Conservation (phyloP, 2,888 invertebrate genomes). For the Strigamia maritima region DNA sequence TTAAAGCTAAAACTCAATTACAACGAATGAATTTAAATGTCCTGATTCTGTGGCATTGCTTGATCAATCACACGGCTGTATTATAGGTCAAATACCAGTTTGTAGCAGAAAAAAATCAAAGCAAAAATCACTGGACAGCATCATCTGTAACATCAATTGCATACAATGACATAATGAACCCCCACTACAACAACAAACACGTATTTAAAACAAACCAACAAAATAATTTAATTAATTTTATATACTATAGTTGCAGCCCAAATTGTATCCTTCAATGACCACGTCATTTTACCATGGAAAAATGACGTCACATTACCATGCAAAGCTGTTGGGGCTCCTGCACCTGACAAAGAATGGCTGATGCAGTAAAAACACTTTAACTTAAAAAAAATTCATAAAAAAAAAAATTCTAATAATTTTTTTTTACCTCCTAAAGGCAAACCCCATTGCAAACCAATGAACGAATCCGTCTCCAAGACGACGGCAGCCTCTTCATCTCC, state of each 20-base stretch:
- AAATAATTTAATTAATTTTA: background rate
- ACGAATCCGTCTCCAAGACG: constrained; percentile 34
- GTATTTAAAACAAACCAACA: no score
- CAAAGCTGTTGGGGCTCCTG: constrained; percentile 76
- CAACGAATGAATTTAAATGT: no score
- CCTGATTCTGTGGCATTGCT: no score
- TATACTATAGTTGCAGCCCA: constrained; percentile 67
- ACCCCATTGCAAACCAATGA: constrained; percentile 45
- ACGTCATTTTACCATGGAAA: constrained; percentile 68
- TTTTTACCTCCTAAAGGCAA: background rate
- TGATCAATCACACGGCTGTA: no score
- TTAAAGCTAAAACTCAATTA: no score
- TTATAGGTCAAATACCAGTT: no score
- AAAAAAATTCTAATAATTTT: background rate
- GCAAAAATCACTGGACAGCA: no score
- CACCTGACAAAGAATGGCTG: constrained; percentile 70
- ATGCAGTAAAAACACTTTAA: background rate
- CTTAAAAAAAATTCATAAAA: background rate
- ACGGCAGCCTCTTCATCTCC: constrained; percentile 38
- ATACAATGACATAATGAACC: no score
- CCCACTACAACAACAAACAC: no score
- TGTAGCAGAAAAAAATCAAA: no score
- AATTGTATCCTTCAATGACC: constrained; percentile 77
- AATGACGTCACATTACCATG: constrained; percentile 78
- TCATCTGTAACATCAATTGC: no score